Base-by-base conservation (phyloP, 1,140 invertebrate genomes). In the Bathynomus jamesi region DNA sequence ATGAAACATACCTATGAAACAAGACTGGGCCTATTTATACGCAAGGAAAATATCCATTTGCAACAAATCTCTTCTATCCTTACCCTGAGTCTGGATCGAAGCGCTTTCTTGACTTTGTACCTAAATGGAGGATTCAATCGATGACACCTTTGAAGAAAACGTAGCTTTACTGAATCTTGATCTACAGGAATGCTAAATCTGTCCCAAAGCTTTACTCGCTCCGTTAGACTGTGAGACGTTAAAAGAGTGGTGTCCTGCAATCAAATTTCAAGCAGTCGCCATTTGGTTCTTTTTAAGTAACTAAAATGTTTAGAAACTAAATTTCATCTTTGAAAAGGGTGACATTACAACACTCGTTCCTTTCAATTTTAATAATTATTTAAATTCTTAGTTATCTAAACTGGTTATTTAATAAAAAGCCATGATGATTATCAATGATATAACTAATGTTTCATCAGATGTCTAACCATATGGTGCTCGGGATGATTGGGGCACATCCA, bases 401-500 rank as follows among this genome's bases (percentile, higher is more conserved):
- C n/a, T n/a, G n/a, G n/a, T n/a, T n/a, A n/a, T n/a, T n/a, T n/a
- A n/a, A n/a, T n/a, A n/a, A n/a, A n/a, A n/a, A n/a, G n/a, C n/a
- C n/a, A n/a, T n/a, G n/a, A n/a, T n/a, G n/a, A n/a, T n/a, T n/a
- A n/a, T n/a, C n/a, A n/a, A n/a, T n/a, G n/a, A n/a, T n/a, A n/a
- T n/a, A n/a, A n/a, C n/a, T n/a, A n/a, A n/a, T n/a, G n/a, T n/a
- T n/a, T n/a, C n/a, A n/a, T n/a, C n/a, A n/a, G n/a, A n/a, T n/a
- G n/a, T n/a, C 30, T 77, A 64, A 77, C 76, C 72, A 77, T 28
- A 67, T 72, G 88, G 79, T 94, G 91, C 83, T 98, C 93, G 1
- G 92, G 88, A 84, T 98, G 96, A 83, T 94, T 93, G 0, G 95
- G 95, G 83, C 96, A 98, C 94, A 98, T 97, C 95, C 95, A 98